These are phyloP conservation scores for Mamestra configurata DNA, from an alignment of 1,140 invertebrate genomes.

Conservation along the genomic window DNA sequence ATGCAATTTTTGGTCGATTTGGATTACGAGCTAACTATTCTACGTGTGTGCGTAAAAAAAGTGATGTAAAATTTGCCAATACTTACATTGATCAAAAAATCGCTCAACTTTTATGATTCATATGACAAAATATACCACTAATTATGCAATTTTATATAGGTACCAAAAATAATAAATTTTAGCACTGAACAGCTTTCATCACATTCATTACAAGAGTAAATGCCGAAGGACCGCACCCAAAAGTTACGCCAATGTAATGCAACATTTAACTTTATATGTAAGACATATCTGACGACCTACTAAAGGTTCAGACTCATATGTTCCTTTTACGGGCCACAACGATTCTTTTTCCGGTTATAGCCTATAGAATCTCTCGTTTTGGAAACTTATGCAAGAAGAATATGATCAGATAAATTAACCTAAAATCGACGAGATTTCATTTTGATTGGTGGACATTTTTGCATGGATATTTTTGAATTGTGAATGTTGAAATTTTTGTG, in stretches of 20 bases:
- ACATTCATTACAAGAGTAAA: conserved; percentile 32
- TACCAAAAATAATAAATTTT: conserved; percentile 10
- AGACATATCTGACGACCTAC: conserved; percentile 30
- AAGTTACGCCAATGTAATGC: conserved; percentile 33
- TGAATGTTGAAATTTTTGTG: neutral
- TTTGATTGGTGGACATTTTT: neutral
- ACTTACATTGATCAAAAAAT: neutral
- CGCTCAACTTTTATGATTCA: neutral
- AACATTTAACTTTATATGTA: conserved; percentile 31
- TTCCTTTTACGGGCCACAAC: neutral
- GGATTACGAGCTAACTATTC: too few species aligned
- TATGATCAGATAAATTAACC: neutral
- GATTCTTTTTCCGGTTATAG: conserved; percentile 33
- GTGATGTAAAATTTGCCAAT: neutral
- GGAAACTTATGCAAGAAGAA: conserved; percentile 7
- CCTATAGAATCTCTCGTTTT: conserved; percentile 8
- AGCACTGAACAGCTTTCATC: conserved; percentile 24
- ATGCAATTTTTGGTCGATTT: too few species aligned
- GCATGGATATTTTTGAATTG: neutral
- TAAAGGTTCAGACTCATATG: neutral
- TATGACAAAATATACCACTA: neutral
- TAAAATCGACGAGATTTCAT: neutral
- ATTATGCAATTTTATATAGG: conserved; percentile 13
- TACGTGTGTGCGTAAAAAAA: too few species aligned
- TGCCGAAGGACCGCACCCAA: conserved; percentile 26